A percentile compares a stretch with the other conserved stretches of the same genome.
phyloP scores from a whole-genome alignment of 2,888 invertebrate species.

The Chouioia cunea region DNA sequence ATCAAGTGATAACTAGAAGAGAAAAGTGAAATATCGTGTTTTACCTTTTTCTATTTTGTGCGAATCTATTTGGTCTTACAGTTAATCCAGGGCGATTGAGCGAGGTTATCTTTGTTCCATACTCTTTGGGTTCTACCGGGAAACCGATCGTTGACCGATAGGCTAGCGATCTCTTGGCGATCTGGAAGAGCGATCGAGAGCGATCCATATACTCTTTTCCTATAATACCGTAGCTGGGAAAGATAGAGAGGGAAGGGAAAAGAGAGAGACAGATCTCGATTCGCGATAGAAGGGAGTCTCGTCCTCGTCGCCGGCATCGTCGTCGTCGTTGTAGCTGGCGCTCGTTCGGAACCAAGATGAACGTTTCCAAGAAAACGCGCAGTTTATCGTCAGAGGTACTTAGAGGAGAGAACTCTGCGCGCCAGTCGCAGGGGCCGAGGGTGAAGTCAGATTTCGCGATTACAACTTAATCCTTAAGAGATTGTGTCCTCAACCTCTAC shows the following conservation, averaged over 20 bases:
- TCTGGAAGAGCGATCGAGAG: constrained; percentile 43
- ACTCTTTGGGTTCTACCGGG: constrained; percentile 19
- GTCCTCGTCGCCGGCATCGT: constrained; percentile 33
- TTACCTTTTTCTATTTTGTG: too few relatives aligned
- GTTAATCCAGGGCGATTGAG: too few relatives aligned
- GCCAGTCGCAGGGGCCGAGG: constrained; percentile 41
- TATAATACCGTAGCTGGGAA: constrained; percentile 37
- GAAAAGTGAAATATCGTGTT: too few relatives aligned
- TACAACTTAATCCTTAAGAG: constrained; percentile 47
- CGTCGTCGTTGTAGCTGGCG: neutral
- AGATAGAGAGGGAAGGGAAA: constrained; percentile 9
- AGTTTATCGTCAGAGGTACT: constrained; percentile 44
- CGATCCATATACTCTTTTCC: constrained; percentile 45
- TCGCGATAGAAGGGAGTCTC: constrained; percentile 39
- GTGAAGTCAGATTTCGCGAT: constrained; percentile 47
- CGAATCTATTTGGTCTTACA: too few relatives aligned
- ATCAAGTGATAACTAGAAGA: too few relatives aligned
- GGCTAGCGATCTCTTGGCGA: constrained; percentile 35
- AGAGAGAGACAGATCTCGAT: constrained; percentile 38
- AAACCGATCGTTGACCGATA: constrained; percentile 45
- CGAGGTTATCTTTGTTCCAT: neutral
- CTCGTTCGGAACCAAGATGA: constrained; percentile 36
- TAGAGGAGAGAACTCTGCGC: constrained; percentile 28
- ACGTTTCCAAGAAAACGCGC: constrained; percentile 48
- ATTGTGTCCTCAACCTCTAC: constrained; percentile 22